These are phyloP conservation scores for Trichoplax adhaerens DNA, from an alignment of 37 sponge, comb jelly and placozoan species.

Conservation along the genomic window DNA sequence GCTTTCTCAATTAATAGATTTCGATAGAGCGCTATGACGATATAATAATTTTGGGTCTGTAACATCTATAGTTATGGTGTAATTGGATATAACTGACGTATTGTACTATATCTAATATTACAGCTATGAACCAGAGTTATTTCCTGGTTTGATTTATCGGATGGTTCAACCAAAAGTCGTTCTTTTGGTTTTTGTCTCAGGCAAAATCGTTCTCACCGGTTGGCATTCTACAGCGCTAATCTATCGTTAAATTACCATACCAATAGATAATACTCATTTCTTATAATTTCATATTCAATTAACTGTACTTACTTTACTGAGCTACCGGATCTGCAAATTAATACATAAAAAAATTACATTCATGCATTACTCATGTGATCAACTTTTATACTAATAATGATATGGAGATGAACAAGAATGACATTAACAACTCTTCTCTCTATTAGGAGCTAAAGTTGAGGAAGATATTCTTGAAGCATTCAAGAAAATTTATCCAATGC, in stretches of 20 bases:
- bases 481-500: slow-evolving; percentile 90
- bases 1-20: too few species aligned
- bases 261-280: too few species aligned
- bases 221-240: neutral
- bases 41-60: too few species aligned
- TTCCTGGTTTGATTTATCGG: slow-evolving; percentile 95
- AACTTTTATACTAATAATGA: too few species aligned
- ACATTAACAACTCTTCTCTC: too few species aligned
- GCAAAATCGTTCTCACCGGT: slow-evolving; percentile 97
- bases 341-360: neutral
- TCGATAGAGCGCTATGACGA: too few species aligned
- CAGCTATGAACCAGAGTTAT: slow-evolving; percentile 97
- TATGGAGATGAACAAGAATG: too few species aligned
- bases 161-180: slow-evolving; percentile 93
- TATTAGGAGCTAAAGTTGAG: slow-evolving; percentile 75
- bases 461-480: slow-evolving; percentile 83
- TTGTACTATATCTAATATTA: neutral
- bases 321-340: neutral
- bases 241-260: too few species aligned
- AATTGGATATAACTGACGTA: too few species aligned
- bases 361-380: neutral
- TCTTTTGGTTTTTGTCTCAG: slow-evolving; percentile 93
- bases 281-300: too few species aligned
- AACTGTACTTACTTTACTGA: too few species aligned
- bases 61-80: too few species aligned